Conservation (phyloP, 1,140 invertebrate genomes). For the Drosophila sulfurigaster region DNA sequence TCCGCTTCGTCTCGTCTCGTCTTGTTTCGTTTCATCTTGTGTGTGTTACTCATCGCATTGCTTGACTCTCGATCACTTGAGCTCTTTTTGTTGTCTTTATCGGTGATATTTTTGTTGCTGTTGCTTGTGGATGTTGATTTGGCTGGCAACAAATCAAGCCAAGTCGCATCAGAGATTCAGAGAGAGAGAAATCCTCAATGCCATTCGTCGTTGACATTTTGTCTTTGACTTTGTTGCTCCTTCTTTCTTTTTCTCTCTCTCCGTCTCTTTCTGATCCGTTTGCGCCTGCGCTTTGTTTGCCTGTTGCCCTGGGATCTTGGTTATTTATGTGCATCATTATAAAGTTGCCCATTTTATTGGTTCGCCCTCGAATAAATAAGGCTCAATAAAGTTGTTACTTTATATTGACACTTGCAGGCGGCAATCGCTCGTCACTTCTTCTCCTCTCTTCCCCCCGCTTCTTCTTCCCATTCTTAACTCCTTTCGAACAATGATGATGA, state of each 20-base stretch:
- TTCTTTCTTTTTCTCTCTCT: constrained; percentile 4
- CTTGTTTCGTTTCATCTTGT: not conserved
- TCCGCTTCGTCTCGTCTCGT: not conserved
- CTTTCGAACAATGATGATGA: not conserved
- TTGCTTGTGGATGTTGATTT: constrained; percentile 17
- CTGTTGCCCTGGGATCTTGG: constrained; percentile 42
- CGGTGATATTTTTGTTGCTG: constrained; percentile 11
- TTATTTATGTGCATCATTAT: constrained; percentile 82
- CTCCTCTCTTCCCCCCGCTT: constrained; percentile 20
- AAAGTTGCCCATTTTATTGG: constrained; percentile 82
- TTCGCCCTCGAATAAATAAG: constrained; percentile 81
- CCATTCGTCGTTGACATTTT: constrained; percentile 60
- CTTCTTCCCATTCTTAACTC: no score
- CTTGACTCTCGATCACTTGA: constrained; percentile 7
- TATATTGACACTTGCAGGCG: constrained; percentile 82
- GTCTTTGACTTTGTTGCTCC: constrained; percentile 14
- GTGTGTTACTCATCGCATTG: constrained; percentile 23
- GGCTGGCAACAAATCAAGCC: constrained; percentile 36
- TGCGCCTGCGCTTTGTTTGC: constrained; percentile 48
- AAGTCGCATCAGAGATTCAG: constrained; percentile 20
- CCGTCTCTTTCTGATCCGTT: constrained; percentile 10
- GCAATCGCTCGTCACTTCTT: constrained; percentile 79
- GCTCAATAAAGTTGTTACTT: constrained; percentile 83
- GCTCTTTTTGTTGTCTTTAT: not conserved
- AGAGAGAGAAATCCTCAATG: constrained; percentile 58